Evolutionary conservation across 2,113 vertebrate genomes (phyloP).

Genomic region (Nansenia antarctica): DNA sequence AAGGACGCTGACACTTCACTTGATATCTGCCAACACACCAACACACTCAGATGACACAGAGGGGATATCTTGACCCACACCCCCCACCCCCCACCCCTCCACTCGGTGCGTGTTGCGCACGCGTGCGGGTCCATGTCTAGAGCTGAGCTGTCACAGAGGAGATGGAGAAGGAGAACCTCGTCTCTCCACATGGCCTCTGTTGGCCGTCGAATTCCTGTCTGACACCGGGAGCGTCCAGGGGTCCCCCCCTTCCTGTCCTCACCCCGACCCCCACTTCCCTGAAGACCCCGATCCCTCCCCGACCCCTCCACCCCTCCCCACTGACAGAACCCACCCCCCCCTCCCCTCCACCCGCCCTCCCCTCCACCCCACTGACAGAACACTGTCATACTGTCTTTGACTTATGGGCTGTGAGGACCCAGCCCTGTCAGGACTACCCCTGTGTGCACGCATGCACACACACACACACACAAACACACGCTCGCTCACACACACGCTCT

Average conservation of each 20-base stretch:
- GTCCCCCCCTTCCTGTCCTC: too few relatives aligned
- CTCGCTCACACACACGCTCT: slow-evolving; percentile 22
- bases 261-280: too few relatives aligned
- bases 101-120: not conserved
- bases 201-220: slow-evolving; percentile 85
- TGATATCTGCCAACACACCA: too few relatives aligned
- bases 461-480: slow-evolving; percentile 10
- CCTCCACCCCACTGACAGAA: slow-evolving; percentile 83
- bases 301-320: slow-evolving; percentile 72
- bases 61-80: too few relatives aligned
- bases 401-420: slow-evolving; percentile 88
- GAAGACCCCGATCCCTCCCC: too few relatives aligned
- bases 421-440: slow-evolving; percentile 59
- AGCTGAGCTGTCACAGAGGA: slow-evolving; percentile 18
- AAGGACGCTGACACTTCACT: too few relatives aligned
- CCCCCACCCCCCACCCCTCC: not conserved
- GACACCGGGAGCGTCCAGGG: too few relatives aligned
- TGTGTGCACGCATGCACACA: slow-evolving; percentile 26
- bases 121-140: not conserved
- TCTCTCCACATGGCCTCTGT: slow-evolving; percentile 82
- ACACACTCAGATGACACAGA: too few relatives aligned
- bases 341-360: slow-evolving; percentile 66
- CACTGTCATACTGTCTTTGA: slow-evolving; percentile 82
- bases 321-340: slow-evolving; percentile 65
- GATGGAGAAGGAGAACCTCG: slow-evolving; percentile 13